Percentiles rank a stretch among this genome's conserved stretches.
phyloP scores from a whole-genome alignment of 2,113 vertebrate genomes.

The Sclerurus mexicanus region DNA sequence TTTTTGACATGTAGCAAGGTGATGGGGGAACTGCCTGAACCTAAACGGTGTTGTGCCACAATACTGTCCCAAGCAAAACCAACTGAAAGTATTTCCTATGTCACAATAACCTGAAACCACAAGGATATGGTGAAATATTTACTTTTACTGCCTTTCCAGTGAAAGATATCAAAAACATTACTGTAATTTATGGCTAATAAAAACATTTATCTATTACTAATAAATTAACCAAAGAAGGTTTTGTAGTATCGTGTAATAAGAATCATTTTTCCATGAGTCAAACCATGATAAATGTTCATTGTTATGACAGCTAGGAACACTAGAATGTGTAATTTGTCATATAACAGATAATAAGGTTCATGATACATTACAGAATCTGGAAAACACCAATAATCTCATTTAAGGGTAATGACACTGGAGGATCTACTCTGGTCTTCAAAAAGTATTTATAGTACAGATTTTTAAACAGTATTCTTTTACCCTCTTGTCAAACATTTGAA shows the following conservation, averaged over 20 bases:
- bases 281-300: slow-evolving; percentile 40
- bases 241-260: neutral
- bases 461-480: neutral
- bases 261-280: neutral
- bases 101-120: neutral
- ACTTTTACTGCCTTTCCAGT: neutral
- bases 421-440: neutral
- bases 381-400: neutral
- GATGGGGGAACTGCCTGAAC: neutral
- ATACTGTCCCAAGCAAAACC: neutral
- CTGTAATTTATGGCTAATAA: neutral
- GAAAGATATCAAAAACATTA: neutral
- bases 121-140: neutral
- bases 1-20: neutral
- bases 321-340: slow-evolving; percentile 4
- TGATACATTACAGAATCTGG: neutral
- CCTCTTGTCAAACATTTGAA: neutral
- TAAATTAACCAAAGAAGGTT: slow-evolving; percentile 28
- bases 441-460: neutral
- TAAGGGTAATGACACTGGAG: neutral
- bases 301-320: slow-evolving; percentile 38
- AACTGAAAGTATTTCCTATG: neutral
- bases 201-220: neutral
- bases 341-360: slow-evolving; percentile 1
- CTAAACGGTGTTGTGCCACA: neutral